Evolutionary conservation across 2,113 vertebrate genomes (phyloP), one percentile per base, ranked within the genome.

Genomic region (Anarhynchus alexandrinus): DNA sequence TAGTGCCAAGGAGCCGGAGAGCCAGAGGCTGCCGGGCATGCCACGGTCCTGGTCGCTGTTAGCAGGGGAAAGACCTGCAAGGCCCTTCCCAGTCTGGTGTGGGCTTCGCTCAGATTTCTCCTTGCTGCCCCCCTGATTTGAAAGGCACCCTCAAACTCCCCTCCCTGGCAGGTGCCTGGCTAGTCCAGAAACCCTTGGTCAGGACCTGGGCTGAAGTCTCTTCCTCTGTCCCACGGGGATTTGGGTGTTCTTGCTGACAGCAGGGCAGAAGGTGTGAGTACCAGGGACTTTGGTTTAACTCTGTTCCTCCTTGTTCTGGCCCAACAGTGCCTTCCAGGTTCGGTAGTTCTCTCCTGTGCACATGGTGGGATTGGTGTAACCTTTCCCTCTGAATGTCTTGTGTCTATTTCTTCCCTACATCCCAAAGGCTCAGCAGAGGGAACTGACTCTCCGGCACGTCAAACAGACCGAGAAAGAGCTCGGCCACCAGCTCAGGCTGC

Each of bases 381-480:
- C 43, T 23, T 25, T 65, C 30, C 73, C 43, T 81, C 49, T 59
- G 70, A 25, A 69, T 10, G 17, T n/a, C 47, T 40, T 2, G 5
- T 76, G 85, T 57, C 62, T 82, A 1, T 91, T 77, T 49, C 40
- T 47, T 36, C 43, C 62, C 40, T 78, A 9, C 47, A 30, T 40
- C 42, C 45, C 1, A 3, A 96, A 99, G 99, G 97, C 98, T 11
- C 99, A 99, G 96, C 99, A 99, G 98, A 98, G 98, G 70, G 99
- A 99, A 62, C 98, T 99, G 95, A 99, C 98, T 0, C 86, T 97
- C 7, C 98, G 97, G 25, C 98, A 99, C 1, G 95, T 99, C 92
- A 98, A 98, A 92, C 99, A 99, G 92, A 99, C 98, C 0, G 99
- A 99, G 97, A 98, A 98, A 92, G 99, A 99, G 95, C 98, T 99